Percentiles rank a stretch among this genome's conserved stretches.
Evolutionary conservation across 1,140 invertebrate species (phyloP).

Genomic region (Bombus waltoni): DNA sequence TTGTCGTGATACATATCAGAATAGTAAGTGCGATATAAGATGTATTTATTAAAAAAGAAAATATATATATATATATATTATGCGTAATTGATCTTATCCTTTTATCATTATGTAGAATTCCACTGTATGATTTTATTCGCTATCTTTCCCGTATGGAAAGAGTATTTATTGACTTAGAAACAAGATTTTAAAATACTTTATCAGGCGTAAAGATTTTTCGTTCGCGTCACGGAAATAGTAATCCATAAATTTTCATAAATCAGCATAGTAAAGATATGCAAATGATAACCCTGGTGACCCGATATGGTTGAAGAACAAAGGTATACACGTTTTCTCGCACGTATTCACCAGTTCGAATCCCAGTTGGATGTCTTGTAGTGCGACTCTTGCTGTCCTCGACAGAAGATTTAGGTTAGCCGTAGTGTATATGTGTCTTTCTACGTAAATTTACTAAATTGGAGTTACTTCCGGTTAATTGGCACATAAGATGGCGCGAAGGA

Average conservation of each 20-base stretch:
- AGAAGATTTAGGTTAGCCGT: conserved; percentile 67
- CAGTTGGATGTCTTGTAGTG: conserved; percentile 66
- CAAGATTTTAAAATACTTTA: conserved; percentile 3
- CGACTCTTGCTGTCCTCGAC: conserved; percentile 54
- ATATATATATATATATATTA: too few relatives aligned
- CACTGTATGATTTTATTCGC: not conserved
- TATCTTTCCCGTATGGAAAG: too few relatives aligned
- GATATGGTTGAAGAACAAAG: conserved; percentile 59
- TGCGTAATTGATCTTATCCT: too few relatives aligned
- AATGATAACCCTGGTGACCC: conserved; percentile 77
- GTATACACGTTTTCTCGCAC: conserved; percentile 45
- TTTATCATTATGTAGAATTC: too few relatives aligned
- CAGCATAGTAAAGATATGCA: conserved; percentile 77
- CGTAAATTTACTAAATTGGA: conserved; percentile 24
- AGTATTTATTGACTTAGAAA: not conserved
- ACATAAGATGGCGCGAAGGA: conserved; percentile 75
- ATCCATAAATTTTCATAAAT: conserved; percentile 82
- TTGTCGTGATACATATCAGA: too few relatives aligned
- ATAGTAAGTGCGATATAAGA: too few relatives aligned
- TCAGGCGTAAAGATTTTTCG: conserved; percentile 18
- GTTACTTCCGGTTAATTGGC: not conserved
- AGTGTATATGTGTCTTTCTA: conserved; percentile 11
- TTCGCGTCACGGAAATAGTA: conserved; percentile 24
- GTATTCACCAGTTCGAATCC: conserved; percentile 27
- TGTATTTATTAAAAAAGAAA: too few relatives aligned